Evolutionary conservation across 1,140 invertebrate genomes (phyloP), one percentile per base, ranked within the genome.

Genomic region (Hycleus phaleratus): DNA sequence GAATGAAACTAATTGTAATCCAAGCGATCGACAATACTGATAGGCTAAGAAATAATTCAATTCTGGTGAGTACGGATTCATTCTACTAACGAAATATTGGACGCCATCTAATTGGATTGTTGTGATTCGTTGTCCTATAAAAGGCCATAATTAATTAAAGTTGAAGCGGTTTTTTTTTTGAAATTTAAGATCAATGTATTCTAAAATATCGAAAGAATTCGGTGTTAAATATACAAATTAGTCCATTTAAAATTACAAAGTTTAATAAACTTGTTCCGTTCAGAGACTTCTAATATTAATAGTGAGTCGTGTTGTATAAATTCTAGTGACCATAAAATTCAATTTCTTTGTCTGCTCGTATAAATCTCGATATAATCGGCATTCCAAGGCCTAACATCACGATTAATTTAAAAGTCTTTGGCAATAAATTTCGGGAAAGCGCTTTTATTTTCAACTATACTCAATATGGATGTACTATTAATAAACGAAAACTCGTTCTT

Each of bases 11-110:
- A 93, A 76, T 68, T 93, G 90, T 59, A 93, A 76, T 25, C 90
- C 90, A 66, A 92, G 75, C 26, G 88, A 91, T 66, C 89, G 84
- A 72, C 90, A 93, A 71, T 92, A 92, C 68, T 93, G 87, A 72
- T 91, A 93, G 39, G 89, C 88, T 66, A 91, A 75, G 81, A 88
- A 90, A 72, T 89, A 93, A 75, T 92, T 92, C 49, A 92, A 79
- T 69, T 88, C 86, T 8, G 89, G 87, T 58, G 88, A 88, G 75
- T 92, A 92, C 5, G 90, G 90, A 72, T 91, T 91, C 84, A 91
- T 89, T 68, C 87, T 79, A 60, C 88, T 91, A 55, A 93, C 86
- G 73, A 90, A 93, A 71, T 93, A 93, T 68, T 91, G 88, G 26
- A 90, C 86, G 45, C 87, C 88, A 75, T 89, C 89, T 69, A 90